These are phyloP conservation scores for Drosophila saltans DNA, from an alignment of 1,140 invertebrate genomes.

Conservation along the genomic window DNA sequence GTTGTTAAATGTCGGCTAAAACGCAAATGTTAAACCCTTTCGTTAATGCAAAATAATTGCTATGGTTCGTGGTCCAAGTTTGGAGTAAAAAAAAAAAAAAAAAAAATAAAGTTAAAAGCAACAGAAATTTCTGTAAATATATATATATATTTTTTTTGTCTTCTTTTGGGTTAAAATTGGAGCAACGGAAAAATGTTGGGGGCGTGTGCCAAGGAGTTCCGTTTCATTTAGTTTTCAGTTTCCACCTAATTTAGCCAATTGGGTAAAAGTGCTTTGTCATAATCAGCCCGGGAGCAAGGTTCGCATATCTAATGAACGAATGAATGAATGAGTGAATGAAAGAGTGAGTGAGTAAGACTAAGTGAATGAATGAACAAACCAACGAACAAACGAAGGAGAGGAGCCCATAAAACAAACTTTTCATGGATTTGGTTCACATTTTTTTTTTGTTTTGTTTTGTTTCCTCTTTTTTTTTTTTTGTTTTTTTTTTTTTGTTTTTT, in stretches of 20 bases:
- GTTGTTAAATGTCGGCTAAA: constrained; percentile 70
- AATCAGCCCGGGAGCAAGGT: constrained; percentile 80
- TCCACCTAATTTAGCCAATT: constrained; percentile 81
- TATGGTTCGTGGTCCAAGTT: constrained; percentile 70
- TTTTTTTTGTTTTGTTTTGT: neutral
- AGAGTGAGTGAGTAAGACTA: neutral
- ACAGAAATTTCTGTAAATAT: constrained; percentile 30
- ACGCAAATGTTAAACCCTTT: constrained; percentile 82
- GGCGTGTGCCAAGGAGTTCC: constrained; percentile 70
- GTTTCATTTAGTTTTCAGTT: constrained; percentile 82
- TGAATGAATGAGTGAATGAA: constrained; percentile 27
- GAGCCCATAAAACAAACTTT: constrained; percentile 11
- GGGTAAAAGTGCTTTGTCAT: constrained; percentile 81
- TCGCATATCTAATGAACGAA: constrained; percentile 79
- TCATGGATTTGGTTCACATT: constrained; percentile 8
- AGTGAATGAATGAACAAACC: neutral
- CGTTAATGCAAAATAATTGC: constrained; percentile 81
- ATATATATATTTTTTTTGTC: constrained; percentile 40
- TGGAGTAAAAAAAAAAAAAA: constrained; percentile 41
- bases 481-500: constrained; percentile 2
- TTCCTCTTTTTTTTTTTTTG: neutral
- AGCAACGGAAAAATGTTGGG: constrained; percentile 61
- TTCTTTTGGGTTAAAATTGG: constrained; percentile 63
- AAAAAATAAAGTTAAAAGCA: constrained; percentile 45
- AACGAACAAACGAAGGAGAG: neutral